Conservation (phyloP, 2,797 vertebrate genomes). For the Microhierax caerulescens region DNA sequence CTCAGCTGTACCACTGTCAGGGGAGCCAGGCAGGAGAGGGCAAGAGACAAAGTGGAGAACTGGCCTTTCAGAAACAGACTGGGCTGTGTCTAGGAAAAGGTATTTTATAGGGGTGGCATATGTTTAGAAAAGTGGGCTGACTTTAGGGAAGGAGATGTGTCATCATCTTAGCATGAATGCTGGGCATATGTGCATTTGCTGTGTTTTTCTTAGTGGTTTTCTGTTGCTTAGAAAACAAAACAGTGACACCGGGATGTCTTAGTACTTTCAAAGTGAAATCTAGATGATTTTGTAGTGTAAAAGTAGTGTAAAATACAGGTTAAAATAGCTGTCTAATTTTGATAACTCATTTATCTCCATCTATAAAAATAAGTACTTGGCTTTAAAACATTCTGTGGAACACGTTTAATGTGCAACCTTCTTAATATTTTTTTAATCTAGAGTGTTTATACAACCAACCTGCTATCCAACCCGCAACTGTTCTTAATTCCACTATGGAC, state of each 20-base stretch:
- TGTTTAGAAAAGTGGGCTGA: background rate
- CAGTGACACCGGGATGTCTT: background rate
- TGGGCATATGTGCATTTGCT: background rate
- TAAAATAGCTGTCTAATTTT: background rate
- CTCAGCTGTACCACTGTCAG: background rate
- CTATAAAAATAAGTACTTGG: background rate
- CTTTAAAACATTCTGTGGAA: background rate
- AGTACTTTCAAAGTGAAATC: background rate
- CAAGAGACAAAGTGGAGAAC: background rate
- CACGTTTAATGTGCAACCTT: background rate
- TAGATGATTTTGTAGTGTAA: background rate
- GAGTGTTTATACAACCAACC: background rate
- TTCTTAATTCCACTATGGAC: background rate
- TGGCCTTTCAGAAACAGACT: background rate
- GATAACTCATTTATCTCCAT: background rate
- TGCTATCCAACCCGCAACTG: background rate
- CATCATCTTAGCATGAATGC: background rate
- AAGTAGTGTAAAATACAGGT: background rate
- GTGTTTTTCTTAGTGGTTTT: background rate
- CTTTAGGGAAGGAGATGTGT: background rate
- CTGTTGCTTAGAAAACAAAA: background rate
- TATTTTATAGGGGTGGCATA: background rate
- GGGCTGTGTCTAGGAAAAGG: background rate
- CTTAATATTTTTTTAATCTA: background rate
- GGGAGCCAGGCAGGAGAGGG: background rate